Percentiles rank a stretch among this genome's conserved stretches.
Conservation (phyloP, 1,140 invertebrate species). For the Pomacea maculata region DNA sequence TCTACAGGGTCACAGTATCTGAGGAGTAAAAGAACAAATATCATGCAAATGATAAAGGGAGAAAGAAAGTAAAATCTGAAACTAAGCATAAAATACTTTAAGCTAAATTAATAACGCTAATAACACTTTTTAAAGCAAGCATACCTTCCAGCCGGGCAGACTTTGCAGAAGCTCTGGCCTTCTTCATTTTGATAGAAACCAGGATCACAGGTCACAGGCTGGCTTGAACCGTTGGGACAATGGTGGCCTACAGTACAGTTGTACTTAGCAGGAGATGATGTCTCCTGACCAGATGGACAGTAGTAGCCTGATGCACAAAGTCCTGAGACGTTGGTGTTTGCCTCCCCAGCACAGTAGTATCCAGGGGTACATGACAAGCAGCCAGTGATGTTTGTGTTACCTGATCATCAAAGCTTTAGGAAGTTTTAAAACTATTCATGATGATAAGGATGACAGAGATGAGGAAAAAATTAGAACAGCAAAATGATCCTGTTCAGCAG, state of each 20-base stretch:
- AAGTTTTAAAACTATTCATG: not conserved
- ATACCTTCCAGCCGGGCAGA: slow-evolving; percentile 59
- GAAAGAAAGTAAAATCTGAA: too few species aligned
- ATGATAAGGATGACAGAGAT: not conserved
- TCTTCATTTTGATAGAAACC: slow-evolving; percentile 58
- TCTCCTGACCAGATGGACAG: slow-evolving; percentile 58
- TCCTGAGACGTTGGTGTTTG: slow-evolving; percentile 51
- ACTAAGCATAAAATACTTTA: too few species aligned
- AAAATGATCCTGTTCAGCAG: not conserved
- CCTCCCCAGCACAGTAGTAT: slow-evolving; percentile 52
- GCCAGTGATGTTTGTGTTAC: slow-evolving; percentile 47
- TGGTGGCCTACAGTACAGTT: slow-evolving; percentile 60
- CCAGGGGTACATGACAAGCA: slow-evolving; percentile 55
- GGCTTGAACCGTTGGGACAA: slow-evolving; percentile 46
- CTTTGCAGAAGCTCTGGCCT: slow-evolving; percentile 46
- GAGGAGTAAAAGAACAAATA: not conserved
- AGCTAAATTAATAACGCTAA: too few species aligned
- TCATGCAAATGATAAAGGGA: not conserved
- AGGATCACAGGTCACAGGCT: slow-evolving; percentile 46
- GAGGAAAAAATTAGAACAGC: not conserved
- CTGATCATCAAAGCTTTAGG: not conserved
- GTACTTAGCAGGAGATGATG: slow-evolving; percentile 48
- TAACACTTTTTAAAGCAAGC: too few species aligned
- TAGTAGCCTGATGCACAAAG: slow-evolving; percentile 55
- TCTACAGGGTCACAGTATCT: slow-evolving; percentile 63